phyloP scores from a whole-genome alignment of 2,888 invertebrate species.

The Sturmia bella region DNA sequence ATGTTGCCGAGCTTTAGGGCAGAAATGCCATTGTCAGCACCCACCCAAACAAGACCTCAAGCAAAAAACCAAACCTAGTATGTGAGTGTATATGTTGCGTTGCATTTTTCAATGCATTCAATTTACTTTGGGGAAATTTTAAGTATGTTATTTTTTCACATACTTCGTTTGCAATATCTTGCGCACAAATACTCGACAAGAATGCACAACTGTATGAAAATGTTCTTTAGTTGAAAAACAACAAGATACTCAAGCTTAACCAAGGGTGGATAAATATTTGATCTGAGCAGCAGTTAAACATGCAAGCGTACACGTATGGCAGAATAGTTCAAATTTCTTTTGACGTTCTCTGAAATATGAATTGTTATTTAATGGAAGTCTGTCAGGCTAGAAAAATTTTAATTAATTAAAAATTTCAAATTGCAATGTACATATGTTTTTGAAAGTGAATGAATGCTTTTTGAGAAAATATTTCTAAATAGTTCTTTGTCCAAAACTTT shows the following conservation, averaged over 20 bases:
- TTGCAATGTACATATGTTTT: background rate
- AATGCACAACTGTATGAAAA: background rate
- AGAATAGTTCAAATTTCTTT: background rate
- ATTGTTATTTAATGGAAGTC: background rate
- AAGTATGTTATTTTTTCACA: slow-evolving; percentile 2
- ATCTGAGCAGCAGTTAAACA: too few species aligned
- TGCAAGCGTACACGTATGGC: background rate
- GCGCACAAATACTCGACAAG: slow-evolving; percentile 21
- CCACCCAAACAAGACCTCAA: background rate
- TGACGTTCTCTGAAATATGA: slow-evolving; percentile 11
- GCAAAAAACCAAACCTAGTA: background rate
- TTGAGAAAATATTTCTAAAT: too few species aligned
- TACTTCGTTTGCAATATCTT: slow-evolving; percentile 30
- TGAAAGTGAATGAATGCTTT: too few species aligned
- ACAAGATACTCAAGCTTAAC: slow-evolving; percentile 9
- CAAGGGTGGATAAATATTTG: slow-evolving; percentile 20
- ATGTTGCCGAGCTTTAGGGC: background rate
- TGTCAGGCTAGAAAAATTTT: too few species aligned
- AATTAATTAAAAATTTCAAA: background rate
- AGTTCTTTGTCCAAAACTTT: too few species aligned
- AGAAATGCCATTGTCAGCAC: background rate
- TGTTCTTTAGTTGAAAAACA: background rate
- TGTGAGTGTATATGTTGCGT: too few species aligned
- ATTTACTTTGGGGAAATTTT: slow-evolving; percentile 25
- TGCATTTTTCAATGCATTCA: slow-evolving; percentile 14